Base-by-base conservation (phyloP, 2,113 vertebrate genomes). In the Isurus oxyrinchus region DNA sequence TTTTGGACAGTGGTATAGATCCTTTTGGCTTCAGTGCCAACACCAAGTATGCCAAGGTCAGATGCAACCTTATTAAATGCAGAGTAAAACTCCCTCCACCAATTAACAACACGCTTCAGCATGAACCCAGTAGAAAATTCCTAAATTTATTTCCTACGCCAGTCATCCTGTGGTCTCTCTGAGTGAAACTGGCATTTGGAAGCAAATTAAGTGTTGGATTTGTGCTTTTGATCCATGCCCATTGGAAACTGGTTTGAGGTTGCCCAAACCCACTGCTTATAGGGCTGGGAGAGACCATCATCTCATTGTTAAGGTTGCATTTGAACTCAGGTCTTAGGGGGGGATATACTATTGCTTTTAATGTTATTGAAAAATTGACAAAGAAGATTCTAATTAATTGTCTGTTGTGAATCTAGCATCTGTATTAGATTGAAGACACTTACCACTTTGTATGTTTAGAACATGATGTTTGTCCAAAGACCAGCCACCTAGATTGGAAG, bases 401-500 rank as follows among this genome's bases (percentile, higher is more conserved):
- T 55, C 44, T 88, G 44, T 2, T 44, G 16, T 55, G 87, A 55
- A 84, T 19, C 40, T 21, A 35, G 19, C 19, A 49, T 5, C 16
- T 84, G 81, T 7, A 59, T 61, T 61, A 35, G 27, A n/a, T 2
- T 35, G 16, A n/a, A 63, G 57, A 53, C 96, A 97, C 98, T 98
- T 97, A 99, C 99, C 99, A 63, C 99, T 99, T 96, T 98, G 99
- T 97, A 99, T 98, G 97, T 99, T 99, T 97, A 99, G 98, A 97
- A 98, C 98, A 40, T 99, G 99, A 97, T 99, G 99, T 96, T 99
- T 99, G 97, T 99, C 99, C 97, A 99, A 98, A 14, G 99, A 99
- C 99, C 99, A 99, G 96, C 99, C 99, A 90, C 99, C 99, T 96
- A 99, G 98, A 97, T 99, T 98, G 87, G 99, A 99, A 96, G 99